Evolutionary conservation across 2,888 invertebrate species (phyloP), one percentile per base, ranked within the genome.

Genomic region (Agonopterix heracliana): DNA sequence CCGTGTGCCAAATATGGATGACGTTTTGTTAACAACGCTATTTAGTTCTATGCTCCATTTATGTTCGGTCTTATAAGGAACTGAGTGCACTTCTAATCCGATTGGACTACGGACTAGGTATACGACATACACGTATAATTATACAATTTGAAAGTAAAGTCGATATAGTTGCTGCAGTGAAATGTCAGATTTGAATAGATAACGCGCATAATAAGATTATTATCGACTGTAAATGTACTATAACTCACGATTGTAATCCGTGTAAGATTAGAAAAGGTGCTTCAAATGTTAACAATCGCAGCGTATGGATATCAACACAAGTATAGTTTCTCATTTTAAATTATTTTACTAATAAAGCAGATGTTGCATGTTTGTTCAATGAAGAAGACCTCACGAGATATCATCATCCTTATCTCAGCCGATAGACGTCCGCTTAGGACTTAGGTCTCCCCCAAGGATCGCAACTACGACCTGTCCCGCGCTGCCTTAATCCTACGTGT

Each of bases 151-250:
- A 49, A 43, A 48, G 40, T 36, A 14, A 50, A 49, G 48, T 50
- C 26, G 26, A 26, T 26, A 3, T 26, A 26, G 12, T 11, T 13
- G 13, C 13, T 2, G 13, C 41, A 41, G 44, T 41, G 45, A 48
- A 44, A 48, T 11, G 38, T 43, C 60, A 61, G 66, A 66, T 70
- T 70, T 64, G 64, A 59, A 57, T 58, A 63, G 60, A 66, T 66
- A 65, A 63, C 59, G 54, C 54, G 56, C 51, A 55, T 66, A 68
- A 68, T 69, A 67, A 60, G 70, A 70, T 66, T 69, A 71, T 48
- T 60, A 56, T 62, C 51, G 62, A 61, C 62, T 53, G 56, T 59
- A 54, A 64, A 53, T 59, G 62, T 63, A 64, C 58, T 60, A 54
- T 65, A 61, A 66, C 36, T 48, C 40, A 48, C 5, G 40, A 41